phyloP scores from a whole-genome alignment of 2,797 vertebrate genomes.

The Ciconia nigra region DNA sequence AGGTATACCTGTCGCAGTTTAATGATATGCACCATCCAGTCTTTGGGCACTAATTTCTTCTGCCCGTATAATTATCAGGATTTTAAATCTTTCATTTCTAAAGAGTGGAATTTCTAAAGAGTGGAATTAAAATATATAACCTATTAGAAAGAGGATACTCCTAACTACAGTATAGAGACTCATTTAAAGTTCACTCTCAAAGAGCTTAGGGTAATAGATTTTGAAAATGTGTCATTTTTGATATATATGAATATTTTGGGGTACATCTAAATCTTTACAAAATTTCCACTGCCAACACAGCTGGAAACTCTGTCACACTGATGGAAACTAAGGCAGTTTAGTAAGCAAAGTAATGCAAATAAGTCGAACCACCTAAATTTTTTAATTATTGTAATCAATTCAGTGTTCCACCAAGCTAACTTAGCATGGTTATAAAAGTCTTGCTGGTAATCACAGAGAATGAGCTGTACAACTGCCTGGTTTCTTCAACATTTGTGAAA shows the following conservation, averaged over 20 bases:
- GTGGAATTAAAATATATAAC: background rate
- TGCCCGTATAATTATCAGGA: background rate
- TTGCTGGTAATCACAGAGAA: background rate
- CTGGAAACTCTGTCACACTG: background rate
- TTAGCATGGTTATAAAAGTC: background rate
- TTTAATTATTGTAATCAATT: background rate
- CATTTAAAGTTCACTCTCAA: background rate
- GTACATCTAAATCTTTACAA: background rate
- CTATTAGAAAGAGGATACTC: background rate
- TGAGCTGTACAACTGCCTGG: background rate
- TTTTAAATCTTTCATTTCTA: background rate
- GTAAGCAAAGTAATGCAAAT: background rate
- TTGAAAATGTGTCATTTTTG: background rate
- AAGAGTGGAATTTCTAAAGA: background rate
- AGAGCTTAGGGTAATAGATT: background rate
- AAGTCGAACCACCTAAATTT: background rate
- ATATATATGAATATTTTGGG: background rate
- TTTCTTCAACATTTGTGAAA: background rate
- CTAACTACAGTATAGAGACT: background rate
- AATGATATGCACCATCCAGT: background rate
- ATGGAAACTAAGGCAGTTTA: background rate
- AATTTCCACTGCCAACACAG: background rate
- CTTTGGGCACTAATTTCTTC: background rate
- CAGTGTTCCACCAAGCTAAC: background rate
- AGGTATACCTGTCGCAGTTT: background rate